These are phyloP conservation scores for Datnioides undecimradiatus DNA, from an alignment of 2,113 vertebrate genomes.

Conservation along the genomic window DNA sequence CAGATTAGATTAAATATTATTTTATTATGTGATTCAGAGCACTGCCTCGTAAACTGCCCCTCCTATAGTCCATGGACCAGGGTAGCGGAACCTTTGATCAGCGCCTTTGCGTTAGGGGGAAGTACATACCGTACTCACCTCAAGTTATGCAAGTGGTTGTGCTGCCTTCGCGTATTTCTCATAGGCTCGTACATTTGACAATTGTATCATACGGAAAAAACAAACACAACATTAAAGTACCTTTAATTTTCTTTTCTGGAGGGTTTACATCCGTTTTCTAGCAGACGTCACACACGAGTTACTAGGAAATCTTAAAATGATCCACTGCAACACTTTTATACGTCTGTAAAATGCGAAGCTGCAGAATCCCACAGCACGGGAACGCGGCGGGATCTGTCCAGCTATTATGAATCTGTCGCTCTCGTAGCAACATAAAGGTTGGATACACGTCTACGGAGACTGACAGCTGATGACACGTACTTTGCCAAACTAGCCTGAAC, in stretches of 20 bases:
- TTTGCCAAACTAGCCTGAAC: not conserved
- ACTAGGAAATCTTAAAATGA: not conserved
- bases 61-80: no score
- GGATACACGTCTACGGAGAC: not conserved
- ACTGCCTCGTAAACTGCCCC: no score
- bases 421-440: not conserved
- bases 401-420: not conserved
- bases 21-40: no score
- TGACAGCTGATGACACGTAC: not conserved
- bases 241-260: rapidly evolving
- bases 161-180: constrained; percentile 22
- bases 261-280: rapidly evolving
- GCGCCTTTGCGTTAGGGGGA: not conserved
- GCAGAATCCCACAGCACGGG: not conserved
- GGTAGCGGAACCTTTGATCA: constrained; percentile 40
- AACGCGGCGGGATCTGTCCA: constrained; percentile 30
- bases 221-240: not conserved
- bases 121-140: not conserved
- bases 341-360: rapidly evolving
- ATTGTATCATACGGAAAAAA: rapidly evolving
- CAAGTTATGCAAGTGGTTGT: constrained; percentile 17
- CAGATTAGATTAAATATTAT: no score
- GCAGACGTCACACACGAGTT: not conserved
- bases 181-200: not conserved
- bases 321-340: not conserved